These are phyloP conservation scores for Cephalopholis sonnerati DNA, from an alignment of 2,113 vertebrate species.

Conservation along the genomic window DNA sequence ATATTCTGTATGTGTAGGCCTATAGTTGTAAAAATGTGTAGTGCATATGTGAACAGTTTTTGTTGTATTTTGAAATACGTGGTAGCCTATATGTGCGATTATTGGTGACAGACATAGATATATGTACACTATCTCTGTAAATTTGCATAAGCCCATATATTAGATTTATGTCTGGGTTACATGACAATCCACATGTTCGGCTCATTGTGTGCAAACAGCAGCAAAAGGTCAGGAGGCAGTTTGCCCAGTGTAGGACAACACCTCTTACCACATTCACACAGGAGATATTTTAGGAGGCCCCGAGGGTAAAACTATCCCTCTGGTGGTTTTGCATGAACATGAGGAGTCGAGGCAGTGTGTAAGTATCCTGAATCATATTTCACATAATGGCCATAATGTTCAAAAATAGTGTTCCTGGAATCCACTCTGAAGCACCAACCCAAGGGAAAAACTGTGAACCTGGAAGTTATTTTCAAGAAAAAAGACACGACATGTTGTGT, in stretches of 20 bases:
- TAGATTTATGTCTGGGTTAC: background rate
- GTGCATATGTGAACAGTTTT: background rate
- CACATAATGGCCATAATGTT: conserved; percentile 40
- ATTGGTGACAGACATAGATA: background rate
- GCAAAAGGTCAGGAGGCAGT: conserved; percentile 6
- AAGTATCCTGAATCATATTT: conserved; percentile 38
- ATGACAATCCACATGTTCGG: background rate
- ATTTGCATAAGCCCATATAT: too few relatives aligned
- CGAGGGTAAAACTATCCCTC: conserved; percentile 34
- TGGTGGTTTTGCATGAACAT: conserved; percentile 40
- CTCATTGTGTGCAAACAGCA: conserved; percentile 26
- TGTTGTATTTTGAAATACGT: background rate
- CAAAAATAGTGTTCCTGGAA: conserved; percentile 47
- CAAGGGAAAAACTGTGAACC: background rate
- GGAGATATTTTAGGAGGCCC: conserved; percentile 39
- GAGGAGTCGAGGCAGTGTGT: conserved; percentile 8
- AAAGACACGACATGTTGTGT: background rate
- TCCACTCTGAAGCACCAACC: background rate
- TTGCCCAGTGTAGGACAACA: conserved; percentile 14
- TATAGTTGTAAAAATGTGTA: background rate
- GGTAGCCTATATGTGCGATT: background rate
- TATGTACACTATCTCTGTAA: background rate
- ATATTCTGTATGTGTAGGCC: too few relatives aligned
- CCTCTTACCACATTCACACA: conserved; percentile 32
- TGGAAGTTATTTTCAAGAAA: background rate